Percentiles rank a stretch among this genome's conserved stretches.
Evolutionary conservation across 2,888 invertebrate species (phyloP).

Genomic region (Thymelicus lineola): DNA sequence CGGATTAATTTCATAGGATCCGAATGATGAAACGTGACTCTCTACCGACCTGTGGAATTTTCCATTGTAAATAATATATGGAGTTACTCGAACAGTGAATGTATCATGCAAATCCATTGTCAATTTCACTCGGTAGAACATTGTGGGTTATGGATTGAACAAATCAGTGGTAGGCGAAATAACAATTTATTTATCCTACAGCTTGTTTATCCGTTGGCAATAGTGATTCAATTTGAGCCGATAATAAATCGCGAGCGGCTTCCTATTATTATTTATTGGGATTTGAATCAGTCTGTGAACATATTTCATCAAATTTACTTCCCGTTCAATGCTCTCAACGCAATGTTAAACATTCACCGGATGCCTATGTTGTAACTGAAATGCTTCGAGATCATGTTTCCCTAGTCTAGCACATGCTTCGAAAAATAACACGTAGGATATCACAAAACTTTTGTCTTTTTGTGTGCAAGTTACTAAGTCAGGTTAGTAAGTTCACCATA

Average conservation of each 20-base stretch:
- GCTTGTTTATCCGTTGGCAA: conserved; percentile 45
- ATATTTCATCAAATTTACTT: conserved; percentile 48
- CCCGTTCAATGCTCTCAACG: conserved; percentile 44
- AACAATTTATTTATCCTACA: conserved; percentile 46
- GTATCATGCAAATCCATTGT: conserved; percentile 19
- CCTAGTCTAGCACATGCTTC: conserved; percentile 26
- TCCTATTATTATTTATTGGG: conserved; percentile 49
- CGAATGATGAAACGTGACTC: background rate
- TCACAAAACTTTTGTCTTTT: no score
- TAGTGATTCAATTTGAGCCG: conserved; percentile 44
- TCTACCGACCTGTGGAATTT: background rate
- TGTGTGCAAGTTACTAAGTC: no score
- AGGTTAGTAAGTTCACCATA: no score
- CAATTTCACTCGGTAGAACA: conserved; percentile 26
- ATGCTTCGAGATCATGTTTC: conserved; percentile 29
- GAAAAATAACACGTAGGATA: conserved; percentile 1
- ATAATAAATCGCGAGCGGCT: conserved; percentile 50
- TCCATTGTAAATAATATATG: conserved; percentile 38
- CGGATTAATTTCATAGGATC: background rate
- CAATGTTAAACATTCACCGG: conserved; percentile 46
- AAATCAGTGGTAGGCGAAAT: conserved; percentile 35
- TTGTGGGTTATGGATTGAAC: conserved; percentile 25
- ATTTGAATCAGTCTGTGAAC: conserved; percentile 43
- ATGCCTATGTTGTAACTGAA: conserved; percentile 42
- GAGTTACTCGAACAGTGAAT: background rate